Base-by-base conservation (phyloP, 1,140 invertebrate species). In the Physella acuta region DNA sequence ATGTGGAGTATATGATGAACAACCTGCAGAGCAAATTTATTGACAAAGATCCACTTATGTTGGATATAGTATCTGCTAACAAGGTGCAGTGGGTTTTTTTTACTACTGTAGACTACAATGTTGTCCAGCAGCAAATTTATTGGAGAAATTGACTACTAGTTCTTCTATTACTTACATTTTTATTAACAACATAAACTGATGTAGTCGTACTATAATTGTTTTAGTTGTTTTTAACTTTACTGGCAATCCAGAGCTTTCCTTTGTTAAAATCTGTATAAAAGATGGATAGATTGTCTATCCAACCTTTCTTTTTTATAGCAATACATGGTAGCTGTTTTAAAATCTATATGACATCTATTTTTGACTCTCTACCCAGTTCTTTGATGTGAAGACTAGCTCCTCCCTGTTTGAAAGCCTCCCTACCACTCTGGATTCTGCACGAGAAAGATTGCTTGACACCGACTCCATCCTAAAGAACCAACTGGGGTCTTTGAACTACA, bases 331-430 rank as follows among this genome's bases (percentile, higher is more conserved):
- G n/a, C n/a, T n/a, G n/a, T n/a, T n/a, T n/a, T n/a, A n/a, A n/a
- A n/a, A n/a, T n/a, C n/a, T n/a, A n/a, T n/a, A n/a, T n/a, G n/a
- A n/a, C n/a, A n/a, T n/a, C n/a, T 33, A 53, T 58, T 58, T 26
- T n/a, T 59, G 3, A 34, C 24, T 70, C 66, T 68, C 62, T 60
- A 71, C 75, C 31, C 70, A 84, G 83, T 75, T 82, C 49, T 83
- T 82, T 78, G 79, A 82, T 64, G 62, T 84, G 2, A 74, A 79
- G 52, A 77, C 82, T 17, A 76, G 77, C 24, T 77, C 79, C 65
- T 68, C 78, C 26, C 44, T 82, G 8, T 82, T 84, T 71, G 65
- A 74, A 34, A 76, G 78, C 26, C 63, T 84, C 34, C 80, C 80
- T 8, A 74, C 73, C 30, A 81, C 80, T 1, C 52, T 80, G 53